Percentiles rank a stretch among this genome's conserved stretches.
Evolutionary conservation across 2,113 vertebrate species (phyloP).

Genomic region (Lepus americanus): DNA sequence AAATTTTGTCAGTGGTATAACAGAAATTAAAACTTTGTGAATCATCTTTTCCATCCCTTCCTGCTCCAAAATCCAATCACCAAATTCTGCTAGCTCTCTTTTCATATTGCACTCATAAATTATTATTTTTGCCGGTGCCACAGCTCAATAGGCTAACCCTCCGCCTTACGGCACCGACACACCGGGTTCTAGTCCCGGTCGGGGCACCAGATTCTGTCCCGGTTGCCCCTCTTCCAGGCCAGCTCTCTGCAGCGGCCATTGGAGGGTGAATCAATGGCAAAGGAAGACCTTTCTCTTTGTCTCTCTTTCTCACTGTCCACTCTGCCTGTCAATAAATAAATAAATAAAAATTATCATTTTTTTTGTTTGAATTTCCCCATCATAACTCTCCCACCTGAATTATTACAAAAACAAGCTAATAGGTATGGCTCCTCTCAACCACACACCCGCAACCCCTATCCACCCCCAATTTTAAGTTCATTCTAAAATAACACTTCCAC

Average conservation of each 20-base stretch:
- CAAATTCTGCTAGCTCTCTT: background rate
- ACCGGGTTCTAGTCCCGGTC: too few species aligned
- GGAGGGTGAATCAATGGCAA: too few species aligned
- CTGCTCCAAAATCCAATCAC: background rate
- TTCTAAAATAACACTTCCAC: background rate
- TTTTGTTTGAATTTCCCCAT: background rate
- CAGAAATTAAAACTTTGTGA: background rate
- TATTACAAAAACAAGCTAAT: background rate
- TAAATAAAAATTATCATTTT: background rate
- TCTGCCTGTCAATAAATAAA: too few species aligned
- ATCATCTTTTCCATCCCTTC: background rate
- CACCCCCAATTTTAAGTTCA: background rate
- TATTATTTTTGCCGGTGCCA: background rate
- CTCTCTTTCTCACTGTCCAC: too few species aligned
- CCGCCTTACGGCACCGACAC: too few species aligned
- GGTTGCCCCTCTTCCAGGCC: too few species aligned
- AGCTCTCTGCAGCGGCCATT: too few species aligned
- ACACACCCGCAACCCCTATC: background rate
- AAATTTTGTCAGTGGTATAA: background rate
- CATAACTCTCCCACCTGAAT: background rate
- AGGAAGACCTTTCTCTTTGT: too few species aligned
- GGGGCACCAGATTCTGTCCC: too few species aligned
- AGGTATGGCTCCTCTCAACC: rapidly evolving
- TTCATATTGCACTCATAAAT: background rate
- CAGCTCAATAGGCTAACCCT: too few species aligned